These are phyloP conservation scores for Ifrita kowaldi DNA, from an alignment of 2,113 vertebrate genomes.

Conservation along the genomic window DNA sequence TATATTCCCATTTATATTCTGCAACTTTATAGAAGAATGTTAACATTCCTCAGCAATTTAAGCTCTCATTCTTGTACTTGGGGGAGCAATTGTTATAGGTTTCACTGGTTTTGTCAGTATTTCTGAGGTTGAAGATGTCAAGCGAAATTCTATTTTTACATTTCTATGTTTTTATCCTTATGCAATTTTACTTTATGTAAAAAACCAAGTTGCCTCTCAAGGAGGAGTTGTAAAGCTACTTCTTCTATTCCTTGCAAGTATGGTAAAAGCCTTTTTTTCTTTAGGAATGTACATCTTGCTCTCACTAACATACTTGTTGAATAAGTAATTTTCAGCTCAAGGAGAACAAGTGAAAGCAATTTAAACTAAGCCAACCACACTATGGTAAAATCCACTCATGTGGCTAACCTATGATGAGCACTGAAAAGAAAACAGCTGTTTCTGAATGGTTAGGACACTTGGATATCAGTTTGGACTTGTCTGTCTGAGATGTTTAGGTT, in stretches of 20 bases:
- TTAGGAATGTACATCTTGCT: background rate
- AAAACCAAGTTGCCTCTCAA: background rate
- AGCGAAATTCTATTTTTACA: background rate
- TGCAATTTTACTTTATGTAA: background rate
- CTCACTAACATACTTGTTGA: background rate
- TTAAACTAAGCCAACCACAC: background rate
- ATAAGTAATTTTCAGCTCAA: conserved; percentile 14
- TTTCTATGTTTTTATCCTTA: background rate
- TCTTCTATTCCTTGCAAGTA: background rate
- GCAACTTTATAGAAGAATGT: background rate
- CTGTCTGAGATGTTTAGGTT: background rate
- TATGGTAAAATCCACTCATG: background rate
- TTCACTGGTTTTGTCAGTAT: background rate
- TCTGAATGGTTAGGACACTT: background rate
- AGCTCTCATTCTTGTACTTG: background rate
- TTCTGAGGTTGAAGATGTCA: background rate
- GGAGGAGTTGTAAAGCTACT: background rate
- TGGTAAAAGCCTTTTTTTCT: background rate
- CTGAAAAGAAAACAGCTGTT: background rate
- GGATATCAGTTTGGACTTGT: background rate
- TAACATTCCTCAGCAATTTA: background rate
- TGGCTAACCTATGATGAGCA: background rate
- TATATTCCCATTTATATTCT: background rate
- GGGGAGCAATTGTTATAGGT: background rate
- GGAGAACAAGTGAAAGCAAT: background rate